phyloP scores from a whole-genome alignment of 2,888 invertebrate species.

The Morpho helenor region DNA sequence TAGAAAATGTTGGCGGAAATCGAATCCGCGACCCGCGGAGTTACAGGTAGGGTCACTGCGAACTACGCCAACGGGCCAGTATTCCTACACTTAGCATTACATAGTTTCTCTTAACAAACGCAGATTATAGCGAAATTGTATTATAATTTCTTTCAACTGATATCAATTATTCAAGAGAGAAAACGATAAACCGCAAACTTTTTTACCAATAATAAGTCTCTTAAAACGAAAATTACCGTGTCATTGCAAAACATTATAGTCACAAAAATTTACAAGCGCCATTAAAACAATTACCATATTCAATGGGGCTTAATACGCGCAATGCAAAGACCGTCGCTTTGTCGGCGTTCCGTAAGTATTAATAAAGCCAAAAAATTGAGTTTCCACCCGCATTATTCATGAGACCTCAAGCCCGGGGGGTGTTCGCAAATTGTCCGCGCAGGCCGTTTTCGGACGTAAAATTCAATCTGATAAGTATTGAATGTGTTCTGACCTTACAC shows the following conservation, averaged over 20 bases:
- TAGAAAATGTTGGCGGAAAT: no score
- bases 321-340: slow-evolving; percentile 9
- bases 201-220: no score
- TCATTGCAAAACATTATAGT: slow-evolving; percentile 3
- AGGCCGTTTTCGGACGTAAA: slow-evolving; percentile 41
- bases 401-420: slow-evolving; percentile 32
- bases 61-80: no score
- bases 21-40: no score
- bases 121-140: no score
- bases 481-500: slow-evolving; percentile 36
- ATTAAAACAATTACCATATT: slow-evolving; percentile 7
- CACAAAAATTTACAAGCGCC: slow-evolving; percentile 3
- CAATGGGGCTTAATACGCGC: slow-evolving; percentile 3
- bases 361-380: slow-evolving; percentile 3
- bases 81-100: no score
- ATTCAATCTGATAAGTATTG: slow-evolving; percentile 48
- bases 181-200: no score
- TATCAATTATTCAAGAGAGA: no score
- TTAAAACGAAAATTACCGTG: not conserved
- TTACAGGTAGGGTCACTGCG: no score
- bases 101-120: no score
- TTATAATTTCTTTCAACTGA: no score
- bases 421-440: slow-evolving; percentile 39
- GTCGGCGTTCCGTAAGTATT: slow-evolving; percentile 5
- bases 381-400: slow-evolving; percentile 28